These are phyloP conservation scores for Dendrolimus kikuchii DNA, from an alignment of 1,140 invertebrate genomes.

Conservation along the genomic window DNA sequence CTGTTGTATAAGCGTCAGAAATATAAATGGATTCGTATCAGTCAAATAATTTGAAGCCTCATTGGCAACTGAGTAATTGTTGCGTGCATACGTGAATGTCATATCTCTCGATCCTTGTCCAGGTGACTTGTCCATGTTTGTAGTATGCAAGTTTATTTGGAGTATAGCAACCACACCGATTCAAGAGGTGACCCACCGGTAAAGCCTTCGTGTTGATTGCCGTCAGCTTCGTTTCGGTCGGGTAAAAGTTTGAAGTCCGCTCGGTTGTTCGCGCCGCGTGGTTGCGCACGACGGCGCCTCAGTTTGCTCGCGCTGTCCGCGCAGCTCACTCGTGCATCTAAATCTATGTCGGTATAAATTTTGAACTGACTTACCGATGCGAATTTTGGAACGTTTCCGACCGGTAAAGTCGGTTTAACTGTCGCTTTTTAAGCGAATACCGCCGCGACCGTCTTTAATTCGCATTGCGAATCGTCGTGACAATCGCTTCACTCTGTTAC, in stretches of 20 bases:
- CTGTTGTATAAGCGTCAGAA: not conserved
- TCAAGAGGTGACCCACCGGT: slow-evolving; percentile 12
- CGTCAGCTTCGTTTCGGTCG: slow-evolving; percentile 38
- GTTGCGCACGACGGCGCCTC: slow-evolving; percentile 49
- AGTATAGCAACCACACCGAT: slow-evolving; percentile 45
- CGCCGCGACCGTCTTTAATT: slow-evolving; percentile 44
- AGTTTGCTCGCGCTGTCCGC: slow-evolving; percentile 65
- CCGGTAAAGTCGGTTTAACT: slow-evolving; percentile 59
- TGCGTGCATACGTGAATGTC: slow-evolving; percentile 42
- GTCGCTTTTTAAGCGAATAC: slow-evolving; percentile 49
- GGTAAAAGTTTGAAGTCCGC: slow-evolving; percentile 65
- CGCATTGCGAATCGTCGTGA: slow-evolving; percentile 55
- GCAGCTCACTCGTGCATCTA: slow-evolving; percentile 57
- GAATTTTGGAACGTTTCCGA: slow-evolving; percentile 59
- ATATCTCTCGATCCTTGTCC: slow-evolving; percentile 51
- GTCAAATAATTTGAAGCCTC: not conserved
- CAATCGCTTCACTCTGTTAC: slow-evolving; percentile 58
- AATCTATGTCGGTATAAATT: slow-evolving; percentile 20
- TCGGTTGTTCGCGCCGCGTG: slow-evolving; percentile 53
- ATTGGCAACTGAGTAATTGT: slow-evolving; percentile 26
- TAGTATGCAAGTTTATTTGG: slow-evolving; percentile 51
- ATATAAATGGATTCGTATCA: slow-evolving; percentile 1
- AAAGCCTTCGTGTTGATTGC: slow-evolving; percentile 5
- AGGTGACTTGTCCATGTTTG: slow-evolving; percentile 54
- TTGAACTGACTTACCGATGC: slow-evolving; percentile 41